Evolutionary conservation across 64 coral and sea anemone genomes (phyloP).

Genomic region (Porites australiensis): DNA sequence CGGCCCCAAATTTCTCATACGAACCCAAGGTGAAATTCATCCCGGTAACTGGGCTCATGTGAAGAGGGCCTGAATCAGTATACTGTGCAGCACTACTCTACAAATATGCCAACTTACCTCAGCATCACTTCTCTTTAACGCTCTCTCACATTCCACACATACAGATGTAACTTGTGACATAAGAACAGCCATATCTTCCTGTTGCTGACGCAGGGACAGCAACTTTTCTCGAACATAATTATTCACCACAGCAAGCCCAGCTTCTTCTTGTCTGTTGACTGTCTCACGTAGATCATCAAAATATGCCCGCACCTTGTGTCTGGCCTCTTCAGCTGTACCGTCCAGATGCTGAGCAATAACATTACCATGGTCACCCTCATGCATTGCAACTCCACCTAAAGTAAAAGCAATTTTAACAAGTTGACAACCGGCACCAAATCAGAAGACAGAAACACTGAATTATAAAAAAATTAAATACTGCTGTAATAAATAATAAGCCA

Average conservation of each 20-base stretch:
- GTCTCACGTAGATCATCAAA: conserved; percentile 99
- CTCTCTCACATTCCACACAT: conserved; percentile 91
- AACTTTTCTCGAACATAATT: conserved; percentile 96
- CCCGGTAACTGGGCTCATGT: too few species aligned
- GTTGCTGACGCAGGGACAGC: conserved; percentile 86
- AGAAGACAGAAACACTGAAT: too few species aligned
- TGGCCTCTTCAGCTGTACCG: conserved; percentile 86
- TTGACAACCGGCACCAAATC: too few species aligned
- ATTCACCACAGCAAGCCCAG: conserved; percentile 94
- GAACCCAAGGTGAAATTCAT: too few species aligned
- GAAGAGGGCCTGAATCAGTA: not conserved
- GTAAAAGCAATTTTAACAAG: too few species aligned
- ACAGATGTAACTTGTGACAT: conserved; percentile 92
- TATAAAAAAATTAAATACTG: too few species aligned
- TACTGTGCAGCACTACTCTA: too few species aligned
- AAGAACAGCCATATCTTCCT: conserved; percentile 98
- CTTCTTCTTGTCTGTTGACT: conserved; percentile 95
- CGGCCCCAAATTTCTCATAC: too few species aligned
- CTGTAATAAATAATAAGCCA: too few species aligned
- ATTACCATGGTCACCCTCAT: conserved; percentile 73
- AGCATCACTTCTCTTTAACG: conserved; percentile 91
- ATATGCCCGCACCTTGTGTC: conserved; percentile 84
- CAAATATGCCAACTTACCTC: conserved; percentile 48
- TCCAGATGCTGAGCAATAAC: conserved; percentile 42
- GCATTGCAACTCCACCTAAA: conserved; percentile 73